These are phyloP conservation scores for Trichopria drosophilae DNA, from an alignment of 2,888 invertebrate genomes.

Conservation along the genomic window DNA sequence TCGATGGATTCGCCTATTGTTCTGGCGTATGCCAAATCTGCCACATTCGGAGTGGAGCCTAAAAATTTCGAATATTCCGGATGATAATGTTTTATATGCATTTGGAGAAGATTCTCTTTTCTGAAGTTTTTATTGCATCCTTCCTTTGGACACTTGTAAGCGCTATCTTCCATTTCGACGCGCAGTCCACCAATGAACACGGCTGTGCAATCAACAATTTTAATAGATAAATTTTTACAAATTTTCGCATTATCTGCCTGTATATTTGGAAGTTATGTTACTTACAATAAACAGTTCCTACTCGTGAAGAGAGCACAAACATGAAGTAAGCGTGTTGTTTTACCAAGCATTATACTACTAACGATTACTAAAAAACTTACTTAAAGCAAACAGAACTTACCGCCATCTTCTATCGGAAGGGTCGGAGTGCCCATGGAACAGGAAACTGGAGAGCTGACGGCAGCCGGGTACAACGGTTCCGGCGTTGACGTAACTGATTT, in stretches of 20 bases:
- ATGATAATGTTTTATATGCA: constrained; percentile 95
- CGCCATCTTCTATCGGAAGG: constrained; percentile 44
- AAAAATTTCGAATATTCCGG: constrained; percentile 75
- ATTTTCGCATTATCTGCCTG: constrained; percentile 11
- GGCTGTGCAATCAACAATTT: constrained; percentile 37
- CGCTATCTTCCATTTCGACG: constrained; percentile 71
- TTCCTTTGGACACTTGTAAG: constrained; percentile 74
- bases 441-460: constrained; percentile 20
- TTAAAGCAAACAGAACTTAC: constrained; percentile 36
- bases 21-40: constrained; percentile 81
- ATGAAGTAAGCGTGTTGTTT: no score
- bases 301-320: constrained; percentile 21
- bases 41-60: constrained; percentile 81
- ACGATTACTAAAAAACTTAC: no score
- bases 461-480: constrained; percentile 32
- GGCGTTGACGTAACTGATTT: constrained; percentile 34
- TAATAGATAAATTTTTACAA: constrained; percentile 7
- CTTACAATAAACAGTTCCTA: constrained; percentile 50
- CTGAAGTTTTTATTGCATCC: constrained; percentile 88
- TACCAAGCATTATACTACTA: no score
- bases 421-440: constrained; percentile 35
- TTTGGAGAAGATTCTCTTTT: constrained; percentile 85
- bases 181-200: constrained; percentile 54
- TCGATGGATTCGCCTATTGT: constrained; percentile 68
- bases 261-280: constrained; percentile 24